Base-by-base conservation (phyloP, 2,888 invertebrate species). In the Oxyteleia sp. region DNA sequence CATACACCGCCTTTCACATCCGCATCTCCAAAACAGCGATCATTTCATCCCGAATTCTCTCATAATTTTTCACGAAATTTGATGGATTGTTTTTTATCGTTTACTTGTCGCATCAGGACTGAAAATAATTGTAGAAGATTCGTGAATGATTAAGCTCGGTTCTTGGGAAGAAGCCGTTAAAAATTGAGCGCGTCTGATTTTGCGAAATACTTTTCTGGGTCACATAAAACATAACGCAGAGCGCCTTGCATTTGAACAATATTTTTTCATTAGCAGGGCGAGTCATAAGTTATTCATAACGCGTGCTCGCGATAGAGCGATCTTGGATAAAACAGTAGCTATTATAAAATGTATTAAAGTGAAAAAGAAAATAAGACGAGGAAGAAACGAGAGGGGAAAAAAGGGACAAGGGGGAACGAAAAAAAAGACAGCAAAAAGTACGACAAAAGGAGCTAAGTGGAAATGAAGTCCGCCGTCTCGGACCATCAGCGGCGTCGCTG, bases 341-440 rank as follows among this genome's bases (percentile, higher is more conserved):
- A 63, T 72, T 53, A 72, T 72, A 63, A 72, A 72, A 63, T 63
- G 72, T 72, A 63, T 63, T 72, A 53, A 72, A 74, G 53, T 74
- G 45, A 74, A 74, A 61, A 41, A 61, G 38, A 45, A 57, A 69
- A 69, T 45, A 57, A 57, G n/a, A n/a, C n/a, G n/a, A n/a, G n/a
- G n/a, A n/a, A n/a, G n/a, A n/a, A n/a, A n/a, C n/a, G n/a, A n/a
- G n/a, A n/a, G n/a, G n/a, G n/a, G n/a, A n/a, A n/a, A n/a, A 35
- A 10, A 32, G 10, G 1, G 32, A 32, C 10, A 32, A 32, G 32
- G 10, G 10, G 7, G 10, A 32, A 32, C 32, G 32, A 32, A 8
- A 10, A 8, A 32, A 32, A 5, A 26, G 8, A 32, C 32, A 10
- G 8, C 32, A 10, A 10, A 10, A 10, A 10, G 8, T 4, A 32